Evolutionary conservation across 2,797 vertebrate genomes (phyloP).

Genomic region (Taenioides sp.): DNA sequence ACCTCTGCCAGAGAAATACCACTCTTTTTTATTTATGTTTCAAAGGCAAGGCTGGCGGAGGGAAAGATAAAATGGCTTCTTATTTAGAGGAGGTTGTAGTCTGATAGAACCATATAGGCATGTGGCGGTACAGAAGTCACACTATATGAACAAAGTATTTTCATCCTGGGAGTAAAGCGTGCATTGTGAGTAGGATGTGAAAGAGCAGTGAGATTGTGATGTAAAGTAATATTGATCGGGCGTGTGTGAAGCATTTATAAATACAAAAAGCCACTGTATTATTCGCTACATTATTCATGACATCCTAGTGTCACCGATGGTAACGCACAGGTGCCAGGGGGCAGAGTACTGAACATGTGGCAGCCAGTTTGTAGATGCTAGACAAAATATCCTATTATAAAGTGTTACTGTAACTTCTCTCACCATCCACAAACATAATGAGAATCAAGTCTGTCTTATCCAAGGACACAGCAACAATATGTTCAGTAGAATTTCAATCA

Average conservation of each 20-base stretch:
- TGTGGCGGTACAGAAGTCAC: neutral
- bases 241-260: neutral
- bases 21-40: constrained; percentile 37
- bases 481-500: neutral
- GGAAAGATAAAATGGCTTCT: constrained; percentile 18
- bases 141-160: neutral
- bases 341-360: neutral
- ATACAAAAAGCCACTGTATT: neutral
- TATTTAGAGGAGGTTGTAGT: constrained; percentile 33
- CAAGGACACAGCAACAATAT: neutral
- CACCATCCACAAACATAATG: neutral
- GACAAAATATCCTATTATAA: neutral
- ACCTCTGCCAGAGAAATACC: constrained; percentile 68
- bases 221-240: neutral
- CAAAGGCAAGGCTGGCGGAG: constrained; percentile 28
- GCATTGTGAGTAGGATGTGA: neutral
- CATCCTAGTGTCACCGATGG: neutral
- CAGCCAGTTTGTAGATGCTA: neutral
- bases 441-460: neutral
- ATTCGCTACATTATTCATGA: neutral
- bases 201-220: neutral
- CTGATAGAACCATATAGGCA: constrained; percentile 28
- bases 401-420: neutral
- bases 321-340: neutral
- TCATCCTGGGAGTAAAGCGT: neutral